These are phyloP conservation scores for Moxostoma hubbsi DNA, from an alignment of 2,797 vertebrate species.

Conservation along the genomic window DNA sequence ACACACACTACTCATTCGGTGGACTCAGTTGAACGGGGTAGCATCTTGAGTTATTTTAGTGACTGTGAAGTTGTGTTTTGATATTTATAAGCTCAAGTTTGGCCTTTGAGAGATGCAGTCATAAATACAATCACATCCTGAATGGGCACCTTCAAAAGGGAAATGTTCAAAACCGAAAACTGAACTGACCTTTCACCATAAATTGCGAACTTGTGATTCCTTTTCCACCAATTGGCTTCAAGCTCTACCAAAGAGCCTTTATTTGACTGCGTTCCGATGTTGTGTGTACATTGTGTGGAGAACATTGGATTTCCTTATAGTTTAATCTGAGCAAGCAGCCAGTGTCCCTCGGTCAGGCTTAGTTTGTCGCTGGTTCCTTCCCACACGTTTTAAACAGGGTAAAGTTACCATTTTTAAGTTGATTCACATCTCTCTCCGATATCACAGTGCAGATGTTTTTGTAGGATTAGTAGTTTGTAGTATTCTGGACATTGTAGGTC, in stretches of 20 bases:
- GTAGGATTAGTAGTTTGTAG: slow-evolving; percentile 84
- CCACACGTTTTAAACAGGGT: slow-evolving; percentile 93
- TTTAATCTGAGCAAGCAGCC: neutral
- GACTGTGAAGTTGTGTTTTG: neutral
- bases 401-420: slow-evolving; percentile 88
- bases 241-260: slow-evolving; percentile 1
- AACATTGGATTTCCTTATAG: neutral
- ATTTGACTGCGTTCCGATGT: neutral
- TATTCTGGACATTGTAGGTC: slow-evolving; percentile 85
- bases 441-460: slow-evolving; percentile 82
- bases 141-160: neutral
- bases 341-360: slow-evolving; percentile 16
- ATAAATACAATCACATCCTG: no score
- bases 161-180: neutral
- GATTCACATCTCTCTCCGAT: slow-evolving; percentile 83
- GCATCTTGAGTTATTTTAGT: neutral
- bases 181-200: neutral
- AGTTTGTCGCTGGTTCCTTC: slow-evolving; percentile 61
- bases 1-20: neutral
- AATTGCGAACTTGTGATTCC: neutral
- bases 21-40: neutral
- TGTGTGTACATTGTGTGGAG: neutral
- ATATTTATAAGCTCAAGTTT: neutral
- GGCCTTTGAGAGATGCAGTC: neutral
- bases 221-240: neutral